Evolutionary conservation across 2,113 vertebrate species (phyloP), one percentile per base, ranked within the genome.

Genomic region (Cheilinus undulatus): DNA sequence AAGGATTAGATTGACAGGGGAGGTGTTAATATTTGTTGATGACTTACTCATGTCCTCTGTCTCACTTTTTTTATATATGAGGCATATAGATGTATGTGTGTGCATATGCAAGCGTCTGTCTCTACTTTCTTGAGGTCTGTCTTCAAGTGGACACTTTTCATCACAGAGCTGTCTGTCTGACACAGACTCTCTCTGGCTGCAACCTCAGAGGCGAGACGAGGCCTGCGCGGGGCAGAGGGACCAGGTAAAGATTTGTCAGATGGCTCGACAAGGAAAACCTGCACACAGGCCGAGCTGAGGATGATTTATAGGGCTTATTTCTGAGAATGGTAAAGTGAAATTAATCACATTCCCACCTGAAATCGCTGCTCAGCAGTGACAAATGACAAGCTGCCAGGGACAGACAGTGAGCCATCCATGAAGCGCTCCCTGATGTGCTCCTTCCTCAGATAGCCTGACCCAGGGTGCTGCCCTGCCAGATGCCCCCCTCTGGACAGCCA

Each of bases 281-380:
- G 69, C 79, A 62, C 90, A 75, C 77, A 76, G 68, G 49, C 86
- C 43, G 58, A 86, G 92, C 86, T 90, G 88, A 81, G 83, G 76
- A 92, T 94, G 94, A 95, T 94, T 95, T 95, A 95, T 95, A 90
- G 92, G 80, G 81, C 93, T 94, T 95, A 94, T 94, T 95, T 94
- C 93, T 93, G 89, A 93, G 93, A 92, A 93, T 93, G 92, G 92
- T 94, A 92, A 94, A 93, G 92, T 88, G 83, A 93, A 93, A 95
- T 95, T 93, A 93, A 94, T 95, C 93, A 94, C 79, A 76, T 80
- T 92, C 93, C 87, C 92, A 92, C 91, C 93, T 95, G 94, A 93
- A 89, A 89, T 80, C 34, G 59, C 88, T 92, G 91, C 88, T 93
- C 92, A 92, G 86, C 88, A 86, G 85, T 94, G 94, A 95, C 93